Conservation (phyloP, 1,140 invertebrate species). For the Charaxes varanes region DNA sequence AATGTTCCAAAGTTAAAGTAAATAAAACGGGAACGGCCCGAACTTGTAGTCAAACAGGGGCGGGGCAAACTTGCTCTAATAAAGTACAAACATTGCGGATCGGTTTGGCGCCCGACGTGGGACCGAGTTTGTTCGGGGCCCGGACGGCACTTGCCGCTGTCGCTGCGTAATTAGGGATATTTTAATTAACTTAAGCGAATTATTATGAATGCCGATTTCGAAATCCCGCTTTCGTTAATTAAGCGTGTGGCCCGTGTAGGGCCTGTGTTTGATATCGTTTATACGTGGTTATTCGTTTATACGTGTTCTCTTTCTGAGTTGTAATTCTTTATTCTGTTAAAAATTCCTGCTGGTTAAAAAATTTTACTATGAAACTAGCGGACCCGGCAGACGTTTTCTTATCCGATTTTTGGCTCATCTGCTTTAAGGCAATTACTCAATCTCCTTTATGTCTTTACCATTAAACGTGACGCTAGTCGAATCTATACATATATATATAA, state of each 20-base stretch:
- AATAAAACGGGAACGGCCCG: slow-evolving; percentile 54
- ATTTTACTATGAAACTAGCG: too few species aligned
- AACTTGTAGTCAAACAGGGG: slow-evolving; percentile 56
- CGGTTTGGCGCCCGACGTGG: slow-evolving; percentile 50
- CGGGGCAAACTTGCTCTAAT: slow-evolving; percentile 54
- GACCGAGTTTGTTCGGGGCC: slow-evolving; percentile 24
- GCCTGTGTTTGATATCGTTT: slow-evolving; percentile 45
- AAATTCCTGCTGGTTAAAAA: too few species aligned
- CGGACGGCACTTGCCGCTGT: slow-evolving; percentile 26
- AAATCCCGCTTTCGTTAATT: slow-evolving; percentile 62
- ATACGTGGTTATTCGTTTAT: too few species aligned
- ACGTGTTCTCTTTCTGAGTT: too few species aligned
- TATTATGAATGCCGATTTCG: slow-evolving; percentile 58
- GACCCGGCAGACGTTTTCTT: too few species aligned
- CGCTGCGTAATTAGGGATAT: slow-evolving; percentile 54
- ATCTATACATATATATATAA: too few species aligned
- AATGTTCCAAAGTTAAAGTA: slow-evolving; percentile 39
- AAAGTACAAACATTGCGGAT: slow-evolving; percentile 60
- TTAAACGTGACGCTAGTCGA: too few species aligned
- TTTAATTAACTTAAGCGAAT: slow-evolving; percentile 65
- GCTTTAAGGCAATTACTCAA: too few species aligned
- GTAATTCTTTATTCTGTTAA: too few species aligned
- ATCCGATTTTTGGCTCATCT: too few species aligned
- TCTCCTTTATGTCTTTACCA: too few species aligned
- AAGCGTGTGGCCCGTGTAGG: slow-evolving; percentile 43